Evolutionary conservation across 1,140 invertebrate genomes (phyloP).

Genomic region (Prorops nasuta): DNA sequence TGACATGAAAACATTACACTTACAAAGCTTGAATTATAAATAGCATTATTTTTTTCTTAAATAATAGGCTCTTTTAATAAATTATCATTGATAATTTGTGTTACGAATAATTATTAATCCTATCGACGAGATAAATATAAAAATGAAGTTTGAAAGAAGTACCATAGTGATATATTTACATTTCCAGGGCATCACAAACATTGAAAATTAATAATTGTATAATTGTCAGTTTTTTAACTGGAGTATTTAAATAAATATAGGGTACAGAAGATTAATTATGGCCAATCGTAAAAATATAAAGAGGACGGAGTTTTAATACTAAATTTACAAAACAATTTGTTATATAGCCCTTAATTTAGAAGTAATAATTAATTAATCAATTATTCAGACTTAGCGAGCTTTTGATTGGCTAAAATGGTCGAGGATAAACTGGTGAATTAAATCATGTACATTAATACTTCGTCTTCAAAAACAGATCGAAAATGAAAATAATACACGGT

Average conservation of each 20-base stretch:
- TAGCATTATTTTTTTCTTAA: conserved; percentile 11
- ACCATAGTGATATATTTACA: conserved; percentile 27
- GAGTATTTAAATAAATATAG: conserved; percentile 1
- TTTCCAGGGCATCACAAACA: conserved; percentile 24
- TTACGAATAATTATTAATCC: neutral
- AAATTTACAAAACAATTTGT: no score
- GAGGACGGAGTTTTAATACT: no score
- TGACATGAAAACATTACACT: conserved; percentile 22
- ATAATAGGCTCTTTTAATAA: conserved; percentile 5
- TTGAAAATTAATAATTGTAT: conserved; percentile 9
- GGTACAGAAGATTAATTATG: no score
- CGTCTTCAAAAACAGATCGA: no score
- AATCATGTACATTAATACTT: no score
- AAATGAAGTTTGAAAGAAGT: conserved; percentile 4
- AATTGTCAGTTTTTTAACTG: conserved; percentile 15
- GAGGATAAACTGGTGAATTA: no score
- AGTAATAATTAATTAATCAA: no score
- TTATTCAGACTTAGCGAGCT: no score
- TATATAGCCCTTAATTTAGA: no score
- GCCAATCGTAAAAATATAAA: no score
- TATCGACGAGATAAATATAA: conserved; percentile 1
- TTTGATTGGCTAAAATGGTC: no score
- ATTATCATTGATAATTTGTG: neutral
- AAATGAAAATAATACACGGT: no score
- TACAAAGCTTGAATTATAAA: conserved; percentile 12